Evolutionary conservation across 2,888 invertebrate genomes (phyloP), one percentile per base, ranked within the genome.

Genomic region (Cosmia trapezina): DNA sequence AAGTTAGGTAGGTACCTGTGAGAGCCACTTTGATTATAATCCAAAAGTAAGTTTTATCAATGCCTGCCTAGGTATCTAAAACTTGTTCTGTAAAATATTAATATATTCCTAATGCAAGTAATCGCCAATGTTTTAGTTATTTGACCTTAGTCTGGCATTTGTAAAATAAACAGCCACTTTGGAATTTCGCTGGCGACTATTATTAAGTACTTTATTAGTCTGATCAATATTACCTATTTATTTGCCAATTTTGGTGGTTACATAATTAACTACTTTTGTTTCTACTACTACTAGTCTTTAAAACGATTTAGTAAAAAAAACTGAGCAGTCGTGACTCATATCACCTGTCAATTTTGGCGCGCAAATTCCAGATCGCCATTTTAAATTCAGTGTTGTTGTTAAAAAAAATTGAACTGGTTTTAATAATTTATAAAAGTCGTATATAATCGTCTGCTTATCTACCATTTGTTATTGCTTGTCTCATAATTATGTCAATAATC

Each of bases 101-200:
- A 90, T 89, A 70, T 88, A 89, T 89, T 88, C 89, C 73, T 79
- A 73, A 82, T 84, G 81, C 83, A 76, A 83, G 77, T 83, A 79
- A 84, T 86, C 84, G 83, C 80, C 81, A 85, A 80, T 85, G 86
- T 81, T 81, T 81, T 85, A 89, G 86, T 85, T 90, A 87, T 88
- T 77, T 83, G 87, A 86, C 84, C 85, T 86, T 84, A 86, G 79
- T 76, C 64, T 84, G 80, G 86, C 81, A 84, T 87, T 86, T 85
- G 80, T 79, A 80, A 84, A 85, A 85, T 84, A 85, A 83, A 82
- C 84, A 84, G 83, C 75, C 74, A 75, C 70, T 78, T 81, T 76
- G 80, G 85, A 83, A 86, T 84, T 90, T 83, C 73, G 86, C 76
- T 83, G 64, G 81, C 66, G 63, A 79, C 12, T 80, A 78, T 69